Base-by-base conservation (phyloP, 2,113 vertebrate genomes). In the Triplophysa tibetana region DNA sequence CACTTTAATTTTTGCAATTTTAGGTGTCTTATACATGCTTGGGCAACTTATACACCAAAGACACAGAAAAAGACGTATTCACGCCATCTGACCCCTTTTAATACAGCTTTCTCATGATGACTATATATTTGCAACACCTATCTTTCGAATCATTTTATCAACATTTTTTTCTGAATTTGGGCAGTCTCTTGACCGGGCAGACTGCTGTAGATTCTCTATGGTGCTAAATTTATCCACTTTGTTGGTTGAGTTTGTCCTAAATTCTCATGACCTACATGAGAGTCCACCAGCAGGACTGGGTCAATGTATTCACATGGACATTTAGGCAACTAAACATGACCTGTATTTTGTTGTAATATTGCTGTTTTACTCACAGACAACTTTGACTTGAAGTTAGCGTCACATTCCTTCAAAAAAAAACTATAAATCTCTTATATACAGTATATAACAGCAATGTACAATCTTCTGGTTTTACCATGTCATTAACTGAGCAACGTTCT, bases 221-320 rank as follows among this genome's bases (percentile, higher is more conserved):
- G 60, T 56, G 63, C 19, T 33, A 72, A 73, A 86, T 85, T 72
- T 73, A 86, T 79, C 64, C 5, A 16, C 70, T 77, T 45, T 23
- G 69, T 70, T 43, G 70, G 80, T 12, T 62, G 73, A 82, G 70
- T 56, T 68, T 24, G 83, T 81, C 79, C 84, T 74, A 84, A 67
- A 79, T 84, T 84, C 70, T 84, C 78, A 66, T 87, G 83, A 85
- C 84, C 84, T 69, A 82, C 75, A 87, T 87, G 76, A 75, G n/a
- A 73, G 83, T 56, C 82, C 82, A 84, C 76, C 72, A 83, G 70
- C 77, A 77, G 62, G 48, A 70, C 81, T n/a, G 64, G 41, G 73
- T 83, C 74, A 81, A 70, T 79, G 72, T 73, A 14, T 77, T 79
- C 72, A 79, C 56, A 76, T 72, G 77, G 70, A 85, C 77, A 70